Evolutionary conservation across 2,797 vertebrate genomes (phyloP), one percentile per base, ranked within the genome.

Genomic region (Rhynchonycteris naso): DNA sequence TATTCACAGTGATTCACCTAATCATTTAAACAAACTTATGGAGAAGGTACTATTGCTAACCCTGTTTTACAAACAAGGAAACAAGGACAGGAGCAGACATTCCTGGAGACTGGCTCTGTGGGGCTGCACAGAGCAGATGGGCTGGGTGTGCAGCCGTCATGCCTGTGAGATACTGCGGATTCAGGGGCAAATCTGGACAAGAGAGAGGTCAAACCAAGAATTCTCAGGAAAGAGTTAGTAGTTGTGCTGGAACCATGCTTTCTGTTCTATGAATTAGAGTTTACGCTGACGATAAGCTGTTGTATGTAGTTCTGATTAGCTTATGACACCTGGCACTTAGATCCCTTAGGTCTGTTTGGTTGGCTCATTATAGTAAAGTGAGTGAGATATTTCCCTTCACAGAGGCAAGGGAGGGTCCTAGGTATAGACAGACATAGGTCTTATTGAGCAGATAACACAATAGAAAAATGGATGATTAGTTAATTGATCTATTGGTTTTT

Each of bases 281-380:
- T 89, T 79, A 52, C 0, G 2, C 18, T 83, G 71, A 59, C 52
- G 4, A 26, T 75, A 89, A 47, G 13, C 74, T 79, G 63, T 38
- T 92, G 50, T 71, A 26, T 86, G 30, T 86, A 28, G 76, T 54
- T 93, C 47, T 72, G 24, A 86, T 88, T 86, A 61, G 38, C 58
- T 90, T 61, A 79, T 72, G 69, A 38, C 30, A 52, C 9, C 26
- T 91, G 19, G 43, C 50, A 33, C 13, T 88, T 79, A 63, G 8
- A 52, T 43, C 50, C 19, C 28, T 83, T 72, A 68, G 50, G 18
- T 82, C 84, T 82, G 10, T 91, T 65, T 80, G 43, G 47, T 65
- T 80, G 43, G 47, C 58, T 88, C 5, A 35, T 61, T 13, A 47
- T 16, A n/a, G 28, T n/a, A 18, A 75, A 80, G 28, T 54, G 33